Evolutionary conservation across 2,797 vertebrate species (phyloP), one percentile per base, ranked within the genome.

Genomic region (Gobionotothen gibberifrons): DNA sequence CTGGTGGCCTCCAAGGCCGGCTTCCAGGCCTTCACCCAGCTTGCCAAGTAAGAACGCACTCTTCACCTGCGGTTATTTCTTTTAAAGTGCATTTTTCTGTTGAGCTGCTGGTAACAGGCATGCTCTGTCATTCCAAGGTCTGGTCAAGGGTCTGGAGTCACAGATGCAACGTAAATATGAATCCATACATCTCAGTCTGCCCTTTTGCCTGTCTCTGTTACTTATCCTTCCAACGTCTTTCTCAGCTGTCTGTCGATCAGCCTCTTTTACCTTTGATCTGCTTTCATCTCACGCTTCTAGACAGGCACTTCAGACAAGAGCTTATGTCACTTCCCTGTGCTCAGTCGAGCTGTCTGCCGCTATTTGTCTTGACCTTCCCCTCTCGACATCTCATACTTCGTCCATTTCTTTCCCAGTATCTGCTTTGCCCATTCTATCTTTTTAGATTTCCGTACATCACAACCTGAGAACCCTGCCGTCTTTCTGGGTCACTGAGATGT

Each of bases 1-100:
- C 91, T 99, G 52, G 97, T 99, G 81, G 98, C 98, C 85, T 99
- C 98, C 84, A 99, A 99, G 94, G 98, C 98, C 8, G 98, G 98
- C 55, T 99, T 99, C 92, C 95, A 97, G 91, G 98, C 98, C 70
- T 99, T 99, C 89, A 99, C 98, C 72, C 98, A 99, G 88, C 97
- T 99, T 87, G 98, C 96, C 54, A 98, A 96, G 98, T 99, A 96
- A 93, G 96, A 65, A 51, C 7, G 19, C 58, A 11, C 4, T 3
- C 21, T 22, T 43, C 3, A 19, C 8, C 54, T 71, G 21, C 22
- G 60, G 82, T 54, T 81, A 42, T 78, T 72, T 82, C 47, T 82
- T 82, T 73, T 64, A 9, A 74, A 73, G 67, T 75, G 3, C 67
- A 61, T 14, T 44, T 73, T 64, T 67, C 13, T 79, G 42, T 53